Evolutionary conservation across 2,113 vertebrate genomes (phyloP).

Genomic region (Pelvicachromis taeniatus): DNA sequence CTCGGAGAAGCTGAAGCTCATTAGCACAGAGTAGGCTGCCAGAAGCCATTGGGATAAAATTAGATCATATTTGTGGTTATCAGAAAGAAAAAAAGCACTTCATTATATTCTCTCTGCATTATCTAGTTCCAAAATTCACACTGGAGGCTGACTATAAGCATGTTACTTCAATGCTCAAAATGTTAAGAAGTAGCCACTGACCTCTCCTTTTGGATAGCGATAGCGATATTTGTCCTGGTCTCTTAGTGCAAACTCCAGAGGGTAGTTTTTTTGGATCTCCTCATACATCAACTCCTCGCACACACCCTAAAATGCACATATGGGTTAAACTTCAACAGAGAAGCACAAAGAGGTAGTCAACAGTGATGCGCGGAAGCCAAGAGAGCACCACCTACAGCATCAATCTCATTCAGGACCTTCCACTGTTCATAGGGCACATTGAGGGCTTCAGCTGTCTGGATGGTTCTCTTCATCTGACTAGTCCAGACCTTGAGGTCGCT

Average conservation of each 20-base stretch:
- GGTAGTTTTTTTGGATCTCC: constrained; percentile 90
- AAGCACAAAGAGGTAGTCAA: neutral
- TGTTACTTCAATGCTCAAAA: neutral
- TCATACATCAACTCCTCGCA: constrained; percentile 98
- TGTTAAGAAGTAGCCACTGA: constrained; percentile 52
- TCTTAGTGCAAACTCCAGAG: constrained; percentile 92
- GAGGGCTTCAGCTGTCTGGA: constrained; percentile 94
- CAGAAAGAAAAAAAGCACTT: neutral
- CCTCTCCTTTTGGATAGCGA: constrained; percentile 97
- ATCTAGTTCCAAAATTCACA: neutral
- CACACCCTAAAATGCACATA: constrained; percentile 78
- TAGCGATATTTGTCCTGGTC: constrained; percentile 99
- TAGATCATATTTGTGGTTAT: neutral
- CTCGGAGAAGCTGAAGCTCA: constrained; percentile 16
- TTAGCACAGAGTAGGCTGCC: constrained; percentile 27
- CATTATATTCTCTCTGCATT: neutral
- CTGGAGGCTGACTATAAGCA: neutral
- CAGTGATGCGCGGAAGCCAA: neutral
- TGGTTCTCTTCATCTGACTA: constrained; percentile 99
- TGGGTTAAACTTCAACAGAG: neutral
- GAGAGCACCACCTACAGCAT: constrained; percentile 77
- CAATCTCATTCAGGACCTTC: constrained; percentile 98
- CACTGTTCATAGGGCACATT: constrained; percentile 96
- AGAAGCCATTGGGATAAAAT: neutral
- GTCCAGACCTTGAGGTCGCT: constrained; percentile 97